Conservation (phyloP, 2,797 vertebrate species). For the Melanotaenia pygmaea region DNA sequence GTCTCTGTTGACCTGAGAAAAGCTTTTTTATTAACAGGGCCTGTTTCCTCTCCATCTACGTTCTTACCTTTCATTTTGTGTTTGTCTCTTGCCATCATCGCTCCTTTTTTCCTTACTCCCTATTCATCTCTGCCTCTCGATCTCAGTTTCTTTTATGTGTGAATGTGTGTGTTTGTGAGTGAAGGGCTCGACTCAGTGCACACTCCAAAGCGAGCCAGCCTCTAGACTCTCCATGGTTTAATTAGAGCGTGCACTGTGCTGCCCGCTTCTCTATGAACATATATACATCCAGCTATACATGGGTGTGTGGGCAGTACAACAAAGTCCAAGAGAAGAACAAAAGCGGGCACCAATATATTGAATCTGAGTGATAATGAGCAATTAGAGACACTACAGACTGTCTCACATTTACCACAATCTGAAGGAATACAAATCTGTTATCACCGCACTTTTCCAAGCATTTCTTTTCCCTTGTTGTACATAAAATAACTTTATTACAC, state of each 20-base stretch:
- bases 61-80: slow-evolving; percentile 34
- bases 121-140: slow-evolving; percentile 34
- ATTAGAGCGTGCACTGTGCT: slow-evolving; percentile 53
- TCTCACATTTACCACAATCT: slow-evolving; percentile 36
- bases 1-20: slow-evolving; percentile 29
- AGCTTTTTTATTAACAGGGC: slow-evolving; percentile 48
- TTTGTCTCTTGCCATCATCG: slow-evolving; percentile 21
- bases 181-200: slow-evolving; percentile 30
- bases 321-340: slow-evolving; percentile 56
- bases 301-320: slow-evolving; percentile 52
- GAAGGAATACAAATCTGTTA: slow-evolving; percentile 27
- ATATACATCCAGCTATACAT: slow-evolving; percentile 37
- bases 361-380: slow-evolving; percentile 43
- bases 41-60: slow-evolving; percentile 41
- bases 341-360: slow-evolving; percentile 44
- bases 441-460: background rate
- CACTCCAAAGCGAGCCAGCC: slow-evolving; percentile 24
- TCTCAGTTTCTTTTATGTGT: slow-evolving; percentile 57
- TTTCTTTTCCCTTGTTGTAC: slow-evolving; percentile 15
- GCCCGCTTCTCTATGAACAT: slow-evolving; percentile 22
- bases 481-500: slow-evolving; percentile 38
- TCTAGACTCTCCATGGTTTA: slow-evolving; percentile 62
- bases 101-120: background rate
- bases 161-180: slow-evolving; percentile 23
- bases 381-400: slow-evolving; percentile 22